Percentiles rank a stretch among this genome's conserved stretches.
These are phyloP conservation scores for Lepidothrix coronata DNA, from an alignment of 2,113 vertebrate species.

Conservation along the genomic window DNA sequence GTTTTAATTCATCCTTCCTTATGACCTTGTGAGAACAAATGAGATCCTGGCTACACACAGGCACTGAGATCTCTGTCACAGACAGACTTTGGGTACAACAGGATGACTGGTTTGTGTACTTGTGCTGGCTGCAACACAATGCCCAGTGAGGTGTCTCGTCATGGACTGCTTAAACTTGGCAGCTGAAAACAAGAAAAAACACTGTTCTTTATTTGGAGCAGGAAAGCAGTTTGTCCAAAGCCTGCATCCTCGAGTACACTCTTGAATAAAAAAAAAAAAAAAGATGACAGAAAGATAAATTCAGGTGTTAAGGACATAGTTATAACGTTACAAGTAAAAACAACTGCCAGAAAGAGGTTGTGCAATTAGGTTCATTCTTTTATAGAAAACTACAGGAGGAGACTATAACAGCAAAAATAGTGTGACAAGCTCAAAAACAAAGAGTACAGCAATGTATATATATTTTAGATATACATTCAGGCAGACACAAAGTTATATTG, in stretches of 20 bases:
- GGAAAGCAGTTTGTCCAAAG: neutral
- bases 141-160: neutral
- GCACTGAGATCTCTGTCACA: neutral
- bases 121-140: neutral
- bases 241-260: neutral
- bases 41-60: neutral
- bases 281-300: neutral
- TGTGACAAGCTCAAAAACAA: neutral
- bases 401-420: neutral
- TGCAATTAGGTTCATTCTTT: neutral
- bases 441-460: neutral
- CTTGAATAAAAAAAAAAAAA: neutral
- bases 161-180: neutral
- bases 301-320: neutral
- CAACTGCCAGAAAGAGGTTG: neutral
- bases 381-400: neutral
- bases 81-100: neutral
- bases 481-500: neutral
- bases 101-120: neutral
- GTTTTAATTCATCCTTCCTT: neutral
- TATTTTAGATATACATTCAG: neutral
- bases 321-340: neutral
- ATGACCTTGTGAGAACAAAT: rapidly evolving
- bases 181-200: neutral
- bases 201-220: neutral